These are phyloP conservation scores for Pteronotus mesoamericanus DNA, from an alignment of 2,797 vertebrate species.

Conservation along the genomic window DNA sequence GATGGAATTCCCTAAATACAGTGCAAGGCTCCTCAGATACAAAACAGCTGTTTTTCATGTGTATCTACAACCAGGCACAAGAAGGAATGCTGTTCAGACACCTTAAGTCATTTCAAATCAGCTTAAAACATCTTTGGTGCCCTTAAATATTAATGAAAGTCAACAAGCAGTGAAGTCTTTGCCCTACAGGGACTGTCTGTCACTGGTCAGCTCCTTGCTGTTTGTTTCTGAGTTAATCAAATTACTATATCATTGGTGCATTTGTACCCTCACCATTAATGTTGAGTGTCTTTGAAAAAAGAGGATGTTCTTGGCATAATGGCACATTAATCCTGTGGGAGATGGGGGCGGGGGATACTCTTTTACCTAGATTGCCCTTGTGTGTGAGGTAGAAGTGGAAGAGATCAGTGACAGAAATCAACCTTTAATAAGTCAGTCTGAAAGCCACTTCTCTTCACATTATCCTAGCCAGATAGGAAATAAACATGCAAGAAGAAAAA, in stretches of 20 bases:
- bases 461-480: slow-evolving; percentile 34
- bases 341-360: not conserved
- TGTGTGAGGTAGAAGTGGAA: not conserved
- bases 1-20: slow-evolving; percentile 56
- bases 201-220: slow-evolving; percentile 50
- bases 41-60: slow-evolving; percentile 66
- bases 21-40: slow-evolving; percentile 1
- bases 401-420: slow-evolving; percentile 32
- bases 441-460: slow-evolving; percentile 30
- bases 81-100: slow-evolving; percentile 57
- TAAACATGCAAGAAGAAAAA: not conserved
- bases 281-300: slow-evolving; percentile 42
- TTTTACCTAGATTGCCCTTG: not conserved
- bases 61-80: not conserved
- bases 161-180: slow-evolving; percentile 69
- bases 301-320: slow-evolving; percentile 36
- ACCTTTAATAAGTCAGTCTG: slow-evolving; percentile 6
- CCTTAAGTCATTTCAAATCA: slow-evolving; percentile 72
- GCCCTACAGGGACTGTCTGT: slow-evolving; percentile 65
- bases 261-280: slow-evolving; percentile 43
- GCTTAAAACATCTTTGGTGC: slow-evolving; percentile 65
- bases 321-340: slow-evolving; percentile 27
- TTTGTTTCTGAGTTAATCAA: slow-evolving; percentile 71
- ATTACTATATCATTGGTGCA: slow-evolving; percentile 44
- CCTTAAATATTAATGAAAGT: slow-evolving; percentile 78